Evolutionary conservation across 1,140 invertebrate genomes (phyloP).

Genomic region (Zaprionus taronus): DNA sequence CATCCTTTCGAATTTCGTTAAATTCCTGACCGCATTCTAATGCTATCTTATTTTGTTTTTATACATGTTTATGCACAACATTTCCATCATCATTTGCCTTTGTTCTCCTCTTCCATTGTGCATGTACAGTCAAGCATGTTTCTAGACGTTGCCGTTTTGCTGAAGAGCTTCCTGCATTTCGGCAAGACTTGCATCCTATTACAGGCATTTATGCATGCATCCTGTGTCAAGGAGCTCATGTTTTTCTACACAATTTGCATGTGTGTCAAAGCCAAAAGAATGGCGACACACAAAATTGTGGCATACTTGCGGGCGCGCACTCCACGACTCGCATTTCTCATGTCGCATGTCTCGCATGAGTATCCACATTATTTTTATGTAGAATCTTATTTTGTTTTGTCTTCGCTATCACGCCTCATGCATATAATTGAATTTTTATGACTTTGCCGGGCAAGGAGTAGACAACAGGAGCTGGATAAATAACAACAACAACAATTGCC

Average conservation of each 20-base stretch:
- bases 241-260: conserved; percentile 43
- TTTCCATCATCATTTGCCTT: conserved; percentile 13
- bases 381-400: conserved; percentile 40
- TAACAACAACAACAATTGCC: conserved; percentile 50
- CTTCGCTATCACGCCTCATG: conserved; percentile 38
- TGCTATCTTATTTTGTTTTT: conserved; percentile 7
- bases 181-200: conserved; percentile 53
- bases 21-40: conserved; percentile 8
- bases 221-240: conserved; percentile 32
- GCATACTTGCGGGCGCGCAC: conserved; percentile 41
- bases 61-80: conserved; percentile 21
- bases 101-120: conserved; percentile 40
- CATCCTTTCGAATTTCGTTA: conserved; percentile 6
- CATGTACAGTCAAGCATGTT: conserved; percentile 47
- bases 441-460: conserved; percentile 31
- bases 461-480: neutral
- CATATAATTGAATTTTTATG: conserved; percentile 76
- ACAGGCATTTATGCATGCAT: conserved; percentile 42
- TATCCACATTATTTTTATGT: conserved; percentile 48
- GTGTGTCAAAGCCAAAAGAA: conserved; percentile 64
- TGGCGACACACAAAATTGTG: conserved; percentile 34
- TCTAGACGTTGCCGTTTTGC: conserved; percentile 2
- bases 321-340: neutral
- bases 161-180: conserved; percentile 50
- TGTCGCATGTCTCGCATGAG: conserved; percentile 15